These are phyloP conservation scores for Epinotia brunnichana DNA, from an alignment of 2,888 invertebrate genomes.

Conservation along the genomic window DNA sequence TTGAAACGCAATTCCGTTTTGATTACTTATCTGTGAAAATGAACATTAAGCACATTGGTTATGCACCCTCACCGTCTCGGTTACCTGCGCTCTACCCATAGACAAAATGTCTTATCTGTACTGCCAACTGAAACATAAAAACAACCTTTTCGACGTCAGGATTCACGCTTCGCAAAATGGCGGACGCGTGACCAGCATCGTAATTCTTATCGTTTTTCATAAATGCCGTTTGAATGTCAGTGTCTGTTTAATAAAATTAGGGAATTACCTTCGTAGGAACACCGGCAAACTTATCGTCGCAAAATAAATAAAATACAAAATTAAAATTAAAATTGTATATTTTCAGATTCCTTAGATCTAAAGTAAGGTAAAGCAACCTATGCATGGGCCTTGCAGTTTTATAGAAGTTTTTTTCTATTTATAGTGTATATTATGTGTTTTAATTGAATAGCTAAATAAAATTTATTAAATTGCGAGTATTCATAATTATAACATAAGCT, in stretches of 20 bases:
- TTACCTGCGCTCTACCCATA: conserved; percentile 42
- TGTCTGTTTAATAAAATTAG: conserved; percentile 36
- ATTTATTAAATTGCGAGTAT: background rate
- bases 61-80: conserved; percentile 46
- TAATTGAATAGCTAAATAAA: too few species aligned
- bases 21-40: conserved; percentile 46
- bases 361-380: background rate
- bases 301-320: too few species aligned
- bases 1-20: conserved; percentile 38
- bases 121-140: conserved; percentile 3
- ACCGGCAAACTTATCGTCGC: background rate
- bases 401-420: background rate
- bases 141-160: conserved; percentile 12
- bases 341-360: too few species aligned
- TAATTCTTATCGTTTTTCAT: conserved; percentile 45
- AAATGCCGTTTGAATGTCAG: conserved; percentile 43
- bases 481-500: background rate
- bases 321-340: too few species aligned
- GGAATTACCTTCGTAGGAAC: conserved; percentile 22
- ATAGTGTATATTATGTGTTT: background rate
- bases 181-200: conserved; percentile 71
- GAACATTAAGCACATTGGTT: conserved; percentile 45
- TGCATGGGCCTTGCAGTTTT: background rate
- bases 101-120: conserved; percentile 31
- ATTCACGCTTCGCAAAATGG: conserved; percentile 76